These are phyloP conservation scores for Hippolais icterina DNA, from an alignment of 2,113 vertebrate genomes.

Conservation along the genomic window DNA sequence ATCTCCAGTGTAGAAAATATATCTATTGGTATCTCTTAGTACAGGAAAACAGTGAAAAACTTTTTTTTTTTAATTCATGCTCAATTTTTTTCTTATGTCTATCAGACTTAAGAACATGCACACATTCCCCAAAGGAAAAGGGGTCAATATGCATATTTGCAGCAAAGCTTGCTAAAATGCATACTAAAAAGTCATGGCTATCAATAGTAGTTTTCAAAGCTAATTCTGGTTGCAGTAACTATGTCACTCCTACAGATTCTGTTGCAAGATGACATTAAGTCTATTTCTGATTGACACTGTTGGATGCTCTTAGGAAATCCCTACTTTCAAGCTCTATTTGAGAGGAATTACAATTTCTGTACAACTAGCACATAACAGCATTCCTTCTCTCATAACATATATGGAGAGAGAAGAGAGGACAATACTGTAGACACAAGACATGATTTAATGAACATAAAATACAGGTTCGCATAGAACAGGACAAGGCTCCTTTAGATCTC, in stretches of 20 bases:
- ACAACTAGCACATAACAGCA: not conserved
- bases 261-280: not conserved
- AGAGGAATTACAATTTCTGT: not conserved
- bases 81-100: not conserved
- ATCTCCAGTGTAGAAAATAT: not conserved
- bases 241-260: not conserved
- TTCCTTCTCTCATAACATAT: not conserved
- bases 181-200: not conserved
- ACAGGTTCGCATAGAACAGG: not conserved
- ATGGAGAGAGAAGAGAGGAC: not conserved
- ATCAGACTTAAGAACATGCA: not conserved
- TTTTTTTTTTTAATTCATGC: not conserved
- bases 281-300: not conserved
- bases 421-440: not conserved
- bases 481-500: not conserved
- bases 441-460: not conserved
- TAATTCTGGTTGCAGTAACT: not conserved
- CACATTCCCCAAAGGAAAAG: not conserved
- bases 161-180: not conserved
- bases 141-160: not conserved
- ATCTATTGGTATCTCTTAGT: not conserved
- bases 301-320: not conserved
- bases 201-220: not conserved
- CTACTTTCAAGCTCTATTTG: not conserved
- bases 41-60: not conserved